Percentiles rank a stretch among this genome's conserved stretches.
Conservation (phyloP, 2,888 invertebrate species). For the Sepiola atlantica region DNA sequence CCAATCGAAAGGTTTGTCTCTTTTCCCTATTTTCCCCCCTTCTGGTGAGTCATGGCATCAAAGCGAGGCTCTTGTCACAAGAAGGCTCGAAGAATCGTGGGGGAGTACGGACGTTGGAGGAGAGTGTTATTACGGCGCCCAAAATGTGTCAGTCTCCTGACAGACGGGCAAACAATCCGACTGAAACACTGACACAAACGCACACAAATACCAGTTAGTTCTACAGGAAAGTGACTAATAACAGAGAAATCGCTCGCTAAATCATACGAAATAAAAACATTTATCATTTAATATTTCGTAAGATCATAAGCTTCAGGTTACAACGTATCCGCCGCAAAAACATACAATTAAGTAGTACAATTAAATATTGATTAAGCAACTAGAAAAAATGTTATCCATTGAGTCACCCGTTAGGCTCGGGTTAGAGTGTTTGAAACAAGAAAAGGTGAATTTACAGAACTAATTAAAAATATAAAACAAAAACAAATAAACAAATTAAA, state of each 20-base stretch:
- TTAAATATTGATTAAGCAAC: too few relatives aligned
- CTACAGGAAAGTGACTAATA: background rate
- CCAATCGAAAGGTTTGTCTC: background rate
- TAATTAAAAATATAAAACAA: too few relatives aligned
- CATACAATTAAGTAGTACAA: too few relatives aligned
- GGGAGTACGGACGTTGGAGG: background rate
- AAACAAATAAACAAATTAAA: too few relatives aligned
- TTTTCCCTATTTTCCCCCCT: background rate
- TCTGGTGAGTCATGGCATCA: background rate
- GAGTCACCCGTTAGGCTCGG: too few relatives aligned
- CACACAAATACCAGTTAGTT: background rate
- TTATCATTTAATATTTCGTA: background rate
- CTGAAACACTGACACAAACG: background rate
- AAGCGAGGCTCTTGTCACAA: background rate
- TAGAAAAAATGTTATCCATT: too few relatives aligned
- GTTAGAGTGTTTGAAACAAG: too few relatives aligned
- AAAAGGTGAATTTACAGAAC: too few relatives aligned
- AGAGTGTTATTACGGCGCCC: background rate
- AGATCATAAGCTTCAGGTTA: background rate
- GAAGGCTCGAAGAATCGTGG: background rate
- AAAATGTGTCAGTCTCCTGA: slow-evolving; percentile 19
- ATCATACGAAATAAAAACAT: background rate
- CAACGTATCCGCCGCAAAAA: background rate
- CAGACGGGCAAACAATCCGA: slow-evolving; percentile 16
- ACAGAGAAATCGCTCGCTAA: background rate